Base-by-base conservation (phyloP, 2,888 invertebrate species). In the Ormyrus nitidulus region DNA sequence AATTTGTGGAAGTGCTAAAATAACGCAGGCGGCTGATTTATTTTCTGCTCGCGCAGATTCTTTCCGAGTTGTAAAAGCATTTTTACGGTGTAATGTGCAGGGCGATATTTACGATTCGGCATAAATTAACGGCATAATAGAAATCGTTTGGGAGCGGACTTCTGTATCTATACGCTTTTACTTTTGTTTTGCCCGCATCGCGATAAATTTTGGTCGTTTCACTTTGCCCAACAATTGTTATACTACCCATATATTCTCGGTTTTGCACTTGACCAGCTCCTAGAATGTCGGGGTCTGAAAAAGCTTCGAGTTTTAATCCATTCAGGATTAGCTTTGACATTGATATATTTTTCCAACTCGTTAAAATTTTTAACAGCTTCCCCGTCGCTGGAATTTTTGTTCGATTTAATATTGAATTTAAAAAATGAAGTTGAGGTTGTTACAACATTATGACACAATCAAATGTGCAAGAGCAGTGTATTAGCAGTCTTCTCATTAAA, bases 1-100 rank as follows among this genome's bases (percentile, higher is more conserved):
- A 64, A 71, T 66, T 78, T 71, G 53, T 71, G 13, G 11, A 73
- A 19, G 66, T 73, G 56, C 68, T 62, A 73, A 73, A 64, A 77
- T 46, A n/a, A 51, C 51, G 64, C 6, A 19, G 13, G 7, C 58
- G 49, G 34, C 5, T 53, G 46, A 49, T 71, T 70, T 64, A 13
- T 54, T 4, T 54, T 62, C 13, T 56, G 56, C 69, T 44, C 10
- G 46, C 51, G n/a, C 1, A 49, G 51, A 70, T 13, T 13, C 8
- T 8, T 44, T 70, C 13, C 54, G n/a, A n/a, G 11, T 34, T 62
- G 62, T 46, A 10, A 54, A 73, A 56, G 71, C 34, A 11, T 71
- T 61, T 71, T 11, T 7, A 61, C 13, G 48, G 6, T 34, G 34
- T 34, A 34, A 34, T 34, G 4, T 8, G 58, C 8, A 3, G 10